phyloP scores from a whole-genome alignment of 2,888 invertebrate genomes.

The Oscheius myriophilus region DNA sequence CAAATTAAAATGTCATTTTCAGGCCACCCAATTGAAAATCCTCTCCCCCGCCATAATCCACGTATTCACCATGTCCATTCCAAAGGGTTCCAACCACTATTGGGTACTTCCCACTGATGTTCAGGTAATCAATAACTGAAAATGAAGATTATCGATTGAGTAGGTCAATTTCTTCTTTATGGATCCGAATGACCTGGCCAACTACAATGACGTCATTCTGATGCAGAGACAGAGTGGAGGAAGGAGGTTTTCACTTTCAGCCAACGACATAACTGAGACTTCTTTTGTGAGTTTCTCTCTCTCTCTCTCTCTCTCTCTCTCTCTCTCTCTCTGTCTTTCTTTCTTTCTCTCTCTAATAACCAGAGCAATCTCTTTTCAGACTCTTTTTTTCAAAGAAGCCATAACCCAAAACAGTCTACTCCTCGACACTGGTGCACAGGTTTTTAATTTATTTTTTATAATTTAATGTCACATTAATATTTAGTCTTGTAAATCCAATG shows the following conservation, averaged over 20 bases:
- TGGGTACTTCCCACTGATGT: slow-evolving; percentile 15
- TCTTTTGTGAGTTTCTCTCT: too few species aligned
- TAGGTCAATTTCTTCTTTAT: slow-evolving; percentile 21
- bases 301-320: too few species aligned
- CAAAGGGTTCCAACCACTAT: not conserved
- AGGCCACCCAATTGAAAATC: slow-evolving; percentile 3
- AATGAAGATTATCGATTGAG: not conserved
- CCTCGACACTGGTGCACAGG: too few species aligned
- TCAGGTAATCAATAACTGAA: not conserved
- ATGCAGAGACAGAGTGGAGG: slow-evolving; percentile 17
- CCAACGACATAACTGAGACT: not conserved
- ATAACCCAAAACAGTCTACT: too few species aligned
- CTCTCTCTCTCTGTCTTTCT: too few species aligned
- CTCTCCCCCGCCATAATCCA: slow-evolving; percentile 14
- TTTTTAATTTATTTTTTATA: too few species aligned
- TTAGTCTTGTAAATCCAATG: too few species aligned
- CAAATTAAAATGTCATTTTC: not conserved
- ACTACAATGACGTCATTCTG: not conserved
- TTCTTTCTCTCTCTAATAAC: too few species aligned
- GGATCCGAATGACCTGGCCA: not conserved
- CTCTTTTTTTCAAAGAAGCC: too few species aligned
- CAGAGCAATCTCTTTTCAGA: too few species aligned
- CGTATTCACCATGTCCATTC: slow-evolving; percentile 17
- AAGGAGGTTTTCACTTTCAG: not conserved
- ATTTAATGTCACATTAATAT: too few species aligned